phyloP scores from a whole-genome alignment of 2,797 vertebrate species.

The Leucoraja ocellata region DNA sequence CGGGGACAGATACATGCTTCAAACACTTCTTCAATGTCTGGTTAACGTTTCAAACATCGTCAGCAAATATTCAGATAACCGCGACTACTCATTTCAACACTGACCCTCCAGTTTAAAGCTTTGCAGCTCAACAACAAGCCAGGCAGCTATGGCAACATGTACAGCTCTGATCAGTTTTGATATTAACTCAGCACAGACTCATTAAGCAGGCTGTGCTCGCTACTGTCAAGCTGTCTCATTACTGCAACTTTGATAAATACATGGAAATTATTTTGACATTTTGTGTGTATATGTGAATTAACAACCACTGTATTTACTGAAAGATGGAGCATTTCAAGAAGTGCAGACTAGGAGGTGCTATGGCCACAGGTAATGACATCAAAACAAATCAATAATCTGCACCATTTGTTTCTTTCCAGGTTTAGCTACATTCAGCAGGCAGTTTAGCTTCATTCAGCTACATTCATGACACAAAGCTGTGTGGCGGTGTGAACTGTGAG shows the following conservation, averaged over 20 bases:
- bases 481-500: too few species aligned
- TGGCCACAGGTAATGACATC: not conserved
- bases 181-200: not conserved
- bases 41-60: not conserved
- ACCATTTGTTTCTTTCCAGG: not conserved
- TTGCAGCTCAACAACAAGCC: not conserved
- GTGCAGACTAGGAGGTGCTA: not conserved
- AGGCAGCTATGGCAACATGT: not conserved
- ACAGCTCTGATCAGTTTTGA: not conserved
- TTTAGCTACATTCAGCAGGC: not conserved
- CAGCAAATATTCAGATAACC: not conserved
- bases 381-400: not conserved
- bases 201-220: conserved; percentile 10
- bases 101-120: not conserved
- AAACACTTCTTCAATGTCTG: not conserved
- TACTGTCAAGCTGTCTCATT: conserved; percentile 8
- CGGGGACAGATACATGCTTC: not conserved
- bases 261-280: not conserved
- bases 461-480: too few species aligned
- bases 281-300: conserved; percentile 5
- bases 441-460: too few species aligned
- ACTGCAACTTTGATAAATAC: conserved; percentile 16
- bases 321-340: not conserved
- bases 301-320: not conserved
- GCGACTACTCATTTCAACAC: not conserved